Base-by-base conservation (phyloP, 2,888 invertebrate species). In the Eupithecia abbreviata region DNA sequence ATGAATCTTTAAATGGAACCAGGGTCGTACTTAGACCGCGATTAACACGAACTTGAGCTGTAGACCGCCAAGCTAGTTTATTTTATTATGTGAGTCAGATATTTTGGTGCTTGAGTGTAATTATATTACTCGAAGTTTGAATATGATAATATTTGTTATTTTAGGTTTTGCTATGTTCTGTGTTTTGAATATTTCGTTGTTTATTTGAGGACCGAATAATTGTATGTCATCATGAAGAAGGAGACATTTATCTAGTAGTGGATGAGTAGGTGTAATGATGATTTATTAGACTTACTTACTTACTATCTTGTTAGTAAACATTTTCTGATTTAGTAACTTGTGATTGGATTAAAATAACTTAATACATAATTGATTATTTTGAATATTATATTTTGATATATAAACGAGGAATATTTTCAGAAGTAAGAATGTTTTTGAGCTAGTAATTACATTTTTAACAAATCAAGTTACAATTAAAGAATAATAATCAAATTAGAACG, bases 1-100 rank as follows among this genome's bases (percentile, higher is more conserved):
- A 74, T 68, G 42, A 70, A 69, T 49, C 47, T 47, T 45, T 69
- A 69, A 49, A 47, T 47, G 69, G 30, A 18, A n/a, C 10, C 69
- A 49, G 47, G 30, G 47, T 30, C 47, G 69, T 30, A 47, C 18
- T 69, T 30, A 49, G 69, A 68, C 5, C 68, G 43, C 45, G 3
- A 18, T 45, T 13, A 66, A 68, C 45, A 68, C 45, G 43, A 68
- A 68, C n/a, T 68, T 42, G 41, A 42, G 42, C 66, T 15, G 15
- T 42, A 42, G 18, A 30, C 12, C 18, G 30, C 62, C 62, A 30
- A 30, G 12, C n/a, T 58, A 18, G 55, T 58, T 30, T 30, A 30
- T 62, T 62, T 62, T 30, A 18, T 18, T 58, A n/a, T 18, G 18
- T 9, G 18, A 9, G 62, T 30, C 18, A 62, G 18, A 62, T 30